phyloP scores from a whole-genome alignment of 2,888 invertebrate genomes.

The Lasioglossum villosulum region DNA sequence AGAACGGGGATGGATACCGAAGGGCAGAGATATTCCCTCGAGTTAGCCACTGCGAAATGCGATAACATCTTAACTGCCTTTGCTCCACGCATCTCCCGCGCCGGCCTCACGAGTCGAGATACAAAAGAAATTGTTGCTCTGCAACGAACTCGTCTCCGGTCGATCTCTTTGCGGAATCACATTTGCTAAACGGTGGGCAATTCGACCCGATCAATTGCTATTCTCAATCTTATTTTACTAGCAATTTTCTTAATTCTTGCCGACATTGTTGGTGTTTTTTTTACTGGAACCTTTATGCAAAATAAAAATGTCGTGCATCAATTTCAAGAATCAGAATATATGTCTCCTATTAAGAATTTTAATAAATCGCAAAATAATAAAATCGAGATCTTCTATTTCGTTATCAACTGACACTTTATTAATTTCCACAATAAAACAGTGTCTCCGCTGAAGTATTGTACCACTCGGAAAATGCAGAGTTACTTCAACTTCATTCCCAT shows the following conservation, averaged over 20 bases:
- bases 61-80: constrained; percentile 74
- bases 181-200: not conserved
- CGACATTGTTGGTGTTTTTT: not conserved
- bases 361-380: no score
- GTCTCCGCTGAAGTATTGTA: not conserved
- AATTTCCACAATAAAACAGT: not conserved
- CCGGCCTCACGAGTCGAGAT: constrained; percentile 35
- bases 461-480: not conserved
- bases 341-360: no score
- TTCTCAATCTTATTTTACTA: not conserved
- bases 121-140: constrained; percentile 47
- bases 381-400: no score
- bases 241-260: not conserved
- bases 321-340: not conserved
- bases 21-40: constrained; percentile 51
- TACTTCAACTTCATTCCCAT: not conserved
- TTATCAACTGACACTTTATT: not conserved
- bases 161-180: not conserved
- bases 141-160: constrained; percentile 25
- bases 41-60: constrained; percentile 62
- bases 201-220: not conserved
- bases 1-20: constrained; percentile 33
- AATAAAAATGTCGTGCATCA: not conserved
- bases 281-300: not conserved
- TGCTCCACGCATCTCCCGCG: constrained; percentile 55